Percentiles rank a stretch among this genome's conserved stretches.
phyloP scores from a whole-genome alignment of 2,797 vertebrate genomes.

The Malurus leucopterus region DNA sequence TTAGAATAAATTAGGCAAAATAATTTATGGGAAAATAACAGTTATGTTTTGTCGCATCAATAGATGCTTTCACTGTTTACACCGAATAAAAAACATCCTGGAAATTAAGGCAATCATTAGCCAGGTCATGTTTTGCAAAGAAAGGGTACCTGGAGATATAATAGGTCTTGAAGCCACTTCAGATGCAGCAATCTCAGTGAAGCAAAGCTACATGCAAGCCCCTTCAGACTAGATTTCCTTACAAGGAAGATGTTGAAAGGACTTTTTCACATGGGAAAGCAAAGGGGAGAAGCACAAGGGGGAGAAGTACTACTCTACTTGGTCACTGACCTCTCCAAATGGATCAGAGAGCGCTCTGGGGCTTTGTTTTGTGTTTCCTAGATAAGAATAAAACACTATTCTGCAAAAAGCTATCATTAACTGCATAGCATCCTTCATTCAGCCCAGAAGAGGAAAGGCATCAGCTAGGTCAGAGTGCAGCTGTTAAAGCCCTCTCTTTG shows the following conservation, averaged over 20 bases:
- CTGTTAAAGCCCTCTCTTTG: neutral
- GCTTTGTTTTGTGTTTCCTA: neutral
- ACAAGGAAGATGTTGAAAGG: neutral
- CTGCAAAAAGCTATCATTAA: neutral
- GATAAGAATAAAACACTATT: neutral
- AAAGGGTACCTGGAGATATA: neutral
- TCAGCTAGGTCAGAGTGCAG: rapidly evolving
- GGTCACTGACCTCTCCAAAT: neutral
- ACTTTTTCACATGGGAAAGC: neutral
- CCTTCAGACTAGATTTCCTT: neutral
- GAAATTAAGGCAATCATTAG: neutral
- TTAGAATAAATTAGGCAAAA: neutral
- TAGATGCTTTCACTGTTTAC: neutral
- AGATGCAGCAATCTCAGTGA: neutral
- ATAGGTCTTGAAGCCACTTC: neutral
- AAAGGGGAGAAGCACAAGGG: neutral
- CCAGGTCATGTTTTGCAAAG: neutral
- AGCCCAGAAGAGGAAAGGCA: neutral
- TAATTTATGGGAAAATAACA: neutral
- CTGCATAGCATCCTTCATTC: neutral
- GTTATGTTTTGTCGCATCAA: neutral
- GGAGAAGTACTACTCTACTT: neutral
- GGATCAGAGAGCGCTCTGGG: neutral
- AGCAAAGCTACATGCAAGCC: neutral
- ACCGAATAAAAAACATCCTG: neutral